Percentiles rank a stretch among this genome's conserved stretches.
phyloP scores from a whole-genome alignment of 2,888 invertebrate species.

The Volucella zonaria region DNA sequence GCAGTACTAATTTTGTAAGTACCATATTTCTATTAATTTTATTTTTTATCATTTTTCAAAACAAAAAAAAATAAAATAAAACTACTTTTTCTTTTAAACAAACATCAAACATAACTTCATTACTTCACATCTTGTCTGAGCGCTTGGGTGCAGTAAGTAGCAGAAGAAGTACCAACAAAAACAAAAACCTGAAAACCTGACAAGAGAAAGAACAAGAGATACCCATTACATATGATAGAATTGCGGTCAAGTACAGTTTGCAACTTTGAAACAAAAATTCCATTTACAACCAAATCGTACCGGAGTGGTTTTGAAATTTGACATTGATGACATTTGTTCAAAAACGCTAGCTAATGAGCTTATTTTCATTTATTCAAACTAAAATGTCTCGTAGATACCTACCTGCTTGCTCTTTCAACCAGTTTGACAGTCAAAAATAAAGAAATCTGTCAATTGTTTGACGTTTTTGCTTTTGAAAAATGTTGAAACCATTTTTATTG shows the following conservation, averaged over 20 bases:
- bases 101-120: slow-evolving; percentile 22
- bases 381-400: not conserved
- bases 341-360: too few relatives aligned
- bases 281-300: not conserved
- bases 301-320: not conserved
- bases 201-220: too few relatives aligned
- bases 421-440: too few relatives aligned
- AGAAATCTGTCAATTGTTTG: too few relatives aligned
- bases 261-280: slow-evolving; percentile 39
- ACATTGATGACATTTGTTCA: not conserved
- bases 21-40: not conserved
- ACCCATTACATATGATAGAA: slow-evolving; percentile 15
- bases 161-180: slow-evolving; percentile 5
- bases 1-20: slow-evolving; percentile 89
- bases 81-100: slow-evolving; percentile 7
- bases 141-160: slow-evolving; percentile 9
- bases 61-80: too few relatives aligned
- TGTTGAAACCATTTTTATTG: not conserved
- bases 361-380: not conserved
- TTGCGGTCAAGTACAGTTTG: slow-evolving; percentile 70
- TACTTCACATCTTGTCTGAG: slow-evolving; percentile 10
- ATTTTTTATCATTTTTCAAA: not conserved
- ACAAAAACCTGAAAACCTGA: slow-evolving; percentile 20
- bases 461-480: too few relatives aligned
- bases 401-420: too few relatives aligned